Base-by-base conservation (phyloP, 53 echinoderm and acorn worm genomes). In the Stichopus horrens region DNA sequence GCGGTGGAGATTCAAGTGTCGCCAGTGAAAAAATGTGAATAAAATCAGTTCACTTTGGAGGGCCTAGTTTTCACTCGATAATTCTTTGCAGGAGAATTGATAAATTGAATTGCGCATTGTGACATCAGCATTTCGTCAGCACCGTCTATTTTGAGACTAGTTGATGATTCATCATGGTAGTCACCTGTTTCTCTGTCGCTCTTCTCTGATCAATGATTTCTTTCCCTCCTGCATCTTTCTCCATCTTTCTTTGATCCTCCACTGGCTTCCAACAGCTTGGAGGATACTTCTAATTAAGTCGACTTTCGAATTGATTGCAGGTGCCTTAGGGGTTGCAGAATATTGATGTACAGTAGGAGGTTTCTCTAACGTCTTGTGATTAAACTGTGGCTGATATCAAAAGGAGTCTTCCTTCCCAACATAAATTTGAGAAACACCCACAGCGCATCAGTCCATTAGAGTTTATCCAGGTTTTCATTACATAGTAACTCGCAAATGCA, bases 251-350 rank as follows among this genome's bases (percentile, higher is more conserved):
- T 53, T n/a, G 54, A 22, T 82, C 83, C 20, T 82, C 84, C 37
- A 7, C 66, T 23, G 66, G 65, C 84, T 84, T 65, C 84, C 67
- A 66, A 84, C 84, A 21, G 84, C 84, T 84, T 14, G 22, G 57
- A 59, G 84, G 84, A 84, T 52, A 66, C 58, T 22, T 84, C 84
- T 84, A 84, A 84, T 84, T 84, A 84, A 84, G 67, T 84, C 66
- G 58, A 9, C 63, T 66, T 84, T 13, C 23, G 4, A 66, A 63
- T 65, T 63, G 84, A 84, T 84, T 20, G n/a, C 57, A 57, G 80
- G 5, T 20, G 80, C 80, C 80, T 21, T 4, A 79, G 80, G 80
- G 55, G 71, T 68, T 68, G 20, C 14, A 4, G 9, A 23, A 53
- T 10, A 23, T 23, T 76, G 51, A 53, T 11, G 8, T 21, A n/a